Percentiles rank a stretch among this genome's conserved stretches.
phyloP scores from a whole-genome alignment of 1,140 invertebrate species.

The Coenobita brevimanus region DNA sequence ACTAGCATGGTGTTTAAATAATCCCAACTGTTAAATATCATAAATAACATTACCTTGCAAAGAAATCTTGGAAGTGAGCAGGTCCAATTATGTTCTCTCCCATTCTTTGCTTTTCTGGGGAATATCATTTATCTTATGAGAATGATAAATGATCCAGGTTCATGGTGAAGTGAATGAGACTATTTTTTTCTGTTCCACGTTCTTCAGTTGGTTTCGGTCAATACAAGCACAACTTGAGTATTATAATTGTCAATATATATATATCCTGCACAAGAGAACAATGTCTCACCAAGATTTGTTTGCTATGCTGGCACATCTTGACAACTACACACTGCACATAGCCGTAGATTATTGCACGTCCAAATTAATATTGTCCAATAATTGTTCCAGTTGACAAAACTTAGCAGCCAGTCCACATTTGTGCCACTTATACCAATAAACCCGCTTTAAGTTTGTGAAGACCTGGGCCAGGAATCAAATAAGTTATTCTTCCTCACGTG shows the following conservation, averaged over 20 bases:
- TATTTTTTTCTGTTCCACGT: background rate
- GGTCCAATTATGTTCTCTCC: conserved; percentile 13
- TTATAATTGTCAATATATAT: too few species aligned
- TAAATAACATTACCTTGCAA: conserved; percentile 38
- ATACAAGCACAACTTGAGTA: too few species aligned
- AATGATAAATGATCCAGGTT: background rate
- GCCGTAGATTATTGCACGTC: conserved; percentile 24
- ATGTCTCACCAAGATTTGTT: too few species aligned
- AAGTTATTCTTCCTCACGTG: conserved; percentile 55
- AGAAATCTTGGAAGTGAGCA: conserved; percentile 36
- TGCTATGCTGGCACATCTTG: conserved; percentile 2
- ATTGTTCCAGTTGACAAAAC: conserved; percentile 40
- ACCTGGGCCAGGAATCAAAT: conserved; percentile 64
- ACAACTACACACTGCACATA: conserved; percentile 19
- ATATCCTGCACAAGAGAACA: too few species aligned
- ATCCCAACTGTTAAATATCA: conserved; percentile 12
- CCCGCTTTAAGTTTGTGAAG: conserved; percentile 64
- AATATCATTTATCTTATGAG: background rate
- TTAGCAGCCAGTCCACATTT: conserved; percentile 59
- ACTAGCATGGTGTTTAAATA: conserved; percentile 1
- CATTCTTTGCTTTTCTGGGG: background rate
- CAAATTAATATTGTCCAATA: background rate
- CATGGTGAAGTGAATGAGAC: conserved; percentile 2
- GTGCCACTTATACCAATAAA: conserved; percentile 63
- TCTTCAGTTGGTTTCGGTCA: too few species aligned